These are phyloP conservation scores for Enteromius fasciolatus DNA, from an alignment of 2,797 vertebrate species.

Conservation along the genomic window DNA sequence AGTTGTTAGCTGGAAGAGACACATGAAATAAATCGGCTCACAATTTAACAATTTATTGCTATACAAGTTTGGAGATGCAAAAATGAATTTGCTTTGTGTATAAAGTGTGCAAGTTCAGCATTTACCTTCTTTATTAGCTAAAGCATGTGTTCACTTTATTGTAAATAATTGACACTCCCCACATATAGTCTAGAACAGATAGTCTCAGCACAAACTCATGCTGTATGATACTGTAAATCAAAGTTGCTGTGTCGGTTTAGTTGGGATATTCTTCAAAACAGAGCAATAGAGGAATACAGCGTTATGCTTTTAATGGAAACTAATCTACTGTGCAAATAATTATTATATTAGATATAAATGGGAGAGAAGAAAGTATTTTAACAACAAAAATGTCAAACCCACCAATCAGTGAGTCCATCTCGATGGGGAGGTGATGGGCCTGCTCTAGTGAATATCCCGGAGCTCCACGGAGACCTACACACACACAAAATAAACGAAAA, in stretches of 20 bases:
- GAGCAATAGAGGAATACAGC: not conserved
- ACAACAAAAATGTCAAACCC: slow-evolving; percentile 60
- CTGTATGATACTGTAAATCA: not conserved
- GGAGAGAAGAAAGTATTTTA: not conserved
- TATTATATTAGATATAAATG: not conserved
- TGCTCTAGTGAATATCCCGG: slow-evolving; percentile 97
- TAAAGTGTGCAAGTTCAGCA: not conserved
- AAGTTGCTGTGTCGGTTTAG: not conserved
- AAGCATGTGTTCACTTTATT: not conserved
- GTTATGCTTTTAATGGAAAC: not conserved
- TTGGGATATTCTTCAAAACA: not conserved
- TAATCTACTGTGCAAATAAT: not conserved
- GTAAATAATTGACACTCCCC: not conserved
- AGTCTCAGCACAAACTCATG: not conserved
- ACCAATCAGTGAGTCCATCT: slow-evolving; percentile 98
- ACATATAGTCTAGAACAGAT: not conserved
- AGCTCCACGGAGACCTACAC: slow-evolving; percentile 90
- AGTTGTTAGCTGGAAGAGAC: slow-evolving; percentile 85
- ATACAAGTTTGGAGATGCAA: not conserved
- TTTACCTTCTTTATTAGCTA: not conserved
- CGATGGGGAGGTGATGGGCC: slow-evolving; percentile 97
- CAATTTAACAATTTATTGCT: not conserved
- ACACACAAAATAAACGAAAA: not conserved
- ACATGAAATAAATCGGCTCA: not conserved
- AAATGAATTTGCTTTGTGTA: not conserved